Percentiles rank a stretch among this genome's conserved stretches.
phyloP scores from a whole-genome alignment of 2,888 invertebrate species.

The Tetragnatha montana region DNA sequence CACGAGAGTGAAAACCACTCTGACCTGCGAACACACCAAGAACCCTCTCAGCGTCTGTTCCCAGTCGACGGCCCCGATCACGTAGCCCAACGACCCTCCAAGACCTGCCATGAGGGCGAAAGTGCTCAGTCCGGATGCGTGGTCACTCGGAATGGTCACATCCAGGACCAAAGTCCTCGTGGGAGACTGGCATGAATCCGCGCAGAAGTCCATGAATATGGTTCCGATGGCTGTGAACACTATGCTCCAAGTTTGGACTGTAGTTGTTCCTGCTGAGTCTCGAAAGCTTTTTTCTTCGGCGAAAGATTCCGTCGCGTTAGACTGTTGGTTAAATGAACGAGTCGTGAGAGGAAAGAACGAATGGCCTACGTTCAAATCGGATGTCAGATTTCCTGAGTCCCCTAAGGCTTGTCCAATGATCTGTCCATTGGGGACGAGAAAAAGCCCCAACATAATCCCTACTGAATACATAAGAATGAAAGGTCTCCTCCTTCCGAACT shows the following conservation, averaged over 20 bases:
- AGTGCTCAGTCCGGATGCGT: constrained; percentile 92
- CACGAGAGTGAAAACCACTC: constrained; percentile 93
- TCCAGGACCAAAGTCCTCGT: constrained; percentile 94
- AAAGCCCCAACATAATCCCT: constrained; percentile 90
- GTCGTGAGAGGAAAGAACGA: not conserved
- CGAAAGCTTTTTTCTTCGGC: no score
- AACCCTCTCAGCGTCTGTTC: constrained; percentile 87
- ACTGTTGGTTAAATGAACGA: not conserved
- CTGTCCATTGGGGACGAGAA: constrained; percentile 94
- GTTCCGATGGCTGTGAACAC: constrained; percentile 94
- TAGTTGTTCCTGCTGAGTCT: constrained; percentile 77
- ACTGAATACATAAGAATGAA: constrained; percentile 92
- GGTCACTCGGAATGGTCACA: constrained; percentile 93
- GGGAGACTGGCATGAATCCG: constrained; percentile 97
- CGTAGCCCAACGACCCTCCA: constrained; percentile 95
- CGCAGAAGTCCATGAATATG: constrained; percentile 93
- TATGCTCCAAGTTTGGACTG: constrained; percentile 84
- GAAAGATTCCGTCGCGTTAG: no score
- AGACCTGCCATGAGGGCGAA: constrained; percentile 98
- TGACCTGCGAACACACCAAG: constrained; percentile 90
- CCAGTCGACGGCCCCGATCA: constrained; percentile 94
- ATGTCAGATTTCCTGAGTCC: constrained; percentile 77
- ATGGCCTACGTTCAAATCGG: not conserved
- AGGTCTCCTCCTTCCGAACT: constrained; percentile 90
- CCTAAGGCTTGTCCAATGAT: constrained; percentile 88